Conservation (phyloP, 37 sponge, comb jelly and placozoan species). For the Petrosia ficiformis region DNA sequence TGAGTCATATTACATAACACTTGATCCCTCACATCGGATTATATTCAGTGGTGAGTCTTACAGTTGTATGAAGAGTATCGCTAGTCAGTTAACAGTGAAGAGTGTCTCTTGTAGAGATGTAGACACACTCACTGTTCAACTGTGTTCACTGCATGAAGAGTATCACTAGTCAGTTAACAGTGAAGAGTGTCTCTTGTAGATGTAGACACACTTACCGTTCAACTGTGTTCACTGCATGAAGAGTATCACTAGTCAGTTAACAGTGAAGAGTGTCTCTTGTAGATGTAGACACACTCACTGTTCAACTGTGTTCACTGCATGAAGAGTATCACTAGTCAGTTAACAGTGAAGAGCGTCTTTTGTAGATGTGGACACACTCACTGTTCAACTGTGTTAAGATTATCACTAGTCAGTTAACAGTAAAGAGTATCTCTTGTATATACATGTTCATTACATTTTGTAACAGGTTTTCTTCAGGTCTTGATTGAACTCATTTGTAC, state of each 20-base stretch:
- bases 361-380: background rate
- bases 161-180: background rate
- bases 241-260: background rate
- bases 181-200: background rate
- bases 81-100: background rate
- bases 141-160: no score
- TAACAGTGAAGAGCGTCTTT: background rate
- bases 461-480: no score
- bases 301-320: no score
- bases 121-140: no score
- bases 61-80: no score
- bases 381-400: no score
- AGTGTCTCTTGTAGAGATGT: background rate
- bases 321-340: background rate
- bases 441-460: background rate
- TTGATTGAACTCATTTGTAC: no score
- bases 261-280: background rate
- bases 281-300: background rate
- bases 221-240: no score
- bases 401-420: background rate
- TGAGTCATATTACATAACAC: slow-evolving; percentile 35
- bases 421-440: background rate
- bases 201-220: no score
- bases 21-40: slow-evolving; percentile 46
- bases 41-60: slow-evolving; percentile 44